A percentile compares a stretch with the other conserved stretches of the same genome.
Evolutionary conservation across 2,113 vertebrate genomes (phyloP).

Genomic region (Catharus bicknelli): DNA sequence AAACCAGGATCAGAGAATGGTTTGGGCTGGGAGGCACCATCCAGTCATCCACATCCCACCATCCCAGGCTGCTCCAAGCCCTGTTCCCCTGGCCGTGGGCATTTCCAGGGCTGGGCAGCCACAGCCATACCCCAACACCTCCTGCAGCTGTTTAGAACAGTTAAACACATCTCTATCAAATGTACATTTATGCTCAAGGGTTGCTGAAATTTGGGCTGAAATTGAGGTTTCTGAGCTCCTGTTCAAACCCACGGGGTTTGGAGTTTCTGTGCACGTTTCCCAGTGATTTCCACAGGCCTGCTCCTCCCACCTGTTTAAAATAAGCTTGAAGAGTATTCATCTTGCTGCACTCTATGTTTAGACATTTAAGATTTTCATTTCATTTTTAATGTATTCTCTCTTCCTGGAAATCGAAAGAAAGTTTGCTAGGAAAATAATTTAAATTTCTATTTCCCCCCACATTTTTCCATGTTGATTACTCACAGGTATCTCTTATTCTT

Average conservation of each 20-base stretch:
- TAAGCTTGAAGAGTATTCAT: background rate
- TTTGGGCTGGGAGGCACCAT: background rate
- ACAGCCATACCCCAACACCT: fast-evolving
- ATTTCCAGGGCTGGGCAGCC: background rate
- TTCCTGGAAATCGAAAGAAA: constrained; percentile 7
- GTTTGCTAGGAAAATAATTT: background rate
- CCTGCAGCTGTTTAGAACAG: background rate
- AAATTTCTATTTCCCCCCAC: fast-evolving
- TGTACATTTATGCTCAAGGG: background rate
- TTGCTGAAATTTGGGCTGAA: background rate
- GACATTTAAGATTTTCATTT: background rate
- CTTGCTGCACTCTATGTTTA: background rate
- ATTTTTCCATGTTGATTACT: background rate
- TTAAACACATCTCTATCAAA: background rate
- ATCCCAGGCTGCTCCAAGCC: background rate
- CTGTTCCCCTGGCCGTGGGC: fast-evolving
- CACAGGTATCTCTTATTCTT: background rate
- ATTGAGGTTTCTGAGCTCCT: background rate
- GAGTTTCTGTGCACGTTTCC: background rate
- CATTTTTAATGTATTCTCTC: background rate
- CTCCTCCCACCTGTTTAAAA: background rate
- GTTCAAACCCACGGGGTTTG: background rate
- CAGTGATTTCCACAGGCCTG: background rate
- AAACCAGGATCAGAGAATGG: background rate
- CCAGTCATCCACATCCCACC: background rate